These are phyloP conservation scores for Ormia ochracea DNA, from an alignment of 2,888 invertebrate genomes.

Conservation along the genomic window DNA sequence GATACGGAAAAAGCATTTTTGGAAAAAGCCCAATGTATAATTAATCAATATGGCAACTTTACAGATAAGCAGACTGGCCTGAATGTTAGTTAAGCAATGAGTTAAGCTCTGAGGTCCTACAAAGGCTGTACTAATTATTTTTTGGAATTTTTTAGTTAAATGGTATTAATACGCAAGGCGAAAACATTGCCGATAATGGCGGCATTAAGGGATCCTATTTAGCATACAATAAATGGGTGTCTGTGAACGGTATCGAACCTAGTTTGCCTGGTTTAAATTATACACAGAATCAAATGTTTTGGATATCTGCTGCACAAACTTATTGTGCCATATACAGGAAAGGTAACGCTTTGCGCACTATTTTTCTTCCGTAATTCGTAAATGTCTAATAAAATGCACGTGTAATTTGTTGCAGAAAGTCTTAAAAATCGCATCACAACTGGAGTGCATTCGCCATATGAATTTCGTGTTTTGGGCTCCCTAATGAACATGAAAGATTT, in stretches of 20 bases:
- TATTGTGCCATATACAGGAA: slow-evolving; percentile 91
- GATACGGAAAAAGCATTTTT: slow-evolving; percentile 89
- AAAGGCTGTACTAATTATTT: no score
- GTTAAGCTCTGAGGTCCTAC: neutral
- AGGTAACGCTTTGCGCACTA: slow-evolving; percentile 67
- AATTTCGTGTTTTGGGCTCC: slow-evolving; percentile 92
- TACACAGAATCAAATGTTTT: slow-evolving; percentile 85
- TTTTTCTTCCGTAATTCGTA: neutral
- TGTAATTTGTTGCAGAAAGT: slow-evolving; percentile 78
- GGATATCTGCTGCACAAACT: slow-evolving; percentile 89
- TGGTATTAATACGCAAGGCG: slow-evolving; percentile 94
- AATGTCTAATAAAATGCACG: neutral
- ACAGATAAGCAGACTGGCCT: slow-evolving; percentile 86
- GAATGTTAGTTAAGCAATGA: slow-evolving; percentile 66
- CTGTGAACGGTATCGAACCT: slow-evolving; percentile 82
- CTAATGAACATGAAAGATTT: slow-evolving; percentile 95
- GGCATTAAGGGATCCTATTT: slow-evolving; percentile 93
- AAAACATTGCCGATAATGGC: slow-evolving; percentile 96
- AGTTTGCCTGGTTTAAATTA: slow-evolving; percentile 85
- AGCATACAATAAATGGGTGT: slow-evolving; percentile 87
- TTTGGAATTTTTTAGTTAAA: slow-evolving; percentile 81
- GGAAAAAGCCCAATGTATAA: slow-evolving; percentile 91
- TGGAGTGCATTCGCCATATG: slow-evolving; percentile 87
- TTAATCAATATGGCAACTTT: slow-evolving; percentile 95
- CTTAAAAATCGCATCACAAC: slow-evolving; percentile 88